Conservation (phyloP, 2,797 vertebrate species). For the Xenops minutus region DNA sequence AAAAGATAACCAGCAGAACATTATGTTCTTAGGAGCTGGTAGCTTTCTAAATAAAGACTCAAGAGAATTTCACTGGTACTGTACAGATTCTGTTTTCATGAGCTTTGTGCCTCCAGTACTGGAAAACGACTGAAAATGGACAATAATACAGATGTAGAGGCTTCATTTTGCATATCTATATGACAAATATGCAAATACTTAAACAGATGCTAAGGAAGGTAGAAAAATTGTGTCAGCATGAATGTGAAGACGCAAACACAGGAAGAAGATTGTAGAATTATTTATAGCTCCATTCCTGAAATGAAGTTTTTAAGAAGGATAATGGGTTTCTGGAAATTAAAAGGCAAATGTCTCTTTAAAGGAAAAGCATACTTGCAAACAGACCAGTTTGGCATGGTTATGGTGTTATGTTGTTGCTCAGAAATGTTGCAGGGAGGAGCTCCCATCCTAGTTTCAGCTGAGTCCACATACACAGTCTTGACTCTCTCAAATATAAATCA, state of each 20-base stretch:
- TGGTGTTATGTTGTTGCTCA: background rate
- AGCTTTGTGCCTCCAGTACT: background rate
- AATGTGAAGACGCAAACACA: background rate
- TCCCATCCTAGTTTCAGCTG: background rate
- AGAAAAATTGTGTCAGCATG: background rate
- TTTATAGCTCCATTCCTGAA: background rate
- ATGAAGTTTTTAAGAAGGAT: background rate
- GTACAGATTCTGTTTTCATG: background rate
- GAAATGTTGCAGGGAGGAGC: slow-evolving; percentile 5
- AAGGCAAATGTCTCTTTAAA: background rate
- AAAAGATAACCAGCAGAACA: background rate
- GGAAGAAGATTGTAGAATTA: rapidly evolving
- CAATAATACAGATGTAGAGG: background rate
- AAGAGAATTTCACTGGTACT: background rate
- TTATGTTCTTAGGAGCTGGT: background rate
- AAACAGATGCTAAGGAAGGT: background rate
- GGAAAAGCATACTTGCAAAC: background rate
- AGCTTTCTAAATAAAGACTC: background rate
- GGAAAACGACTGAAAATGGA: background rate
- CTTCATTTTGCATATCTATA: background rate
- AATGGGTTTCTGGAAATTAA: background rate
- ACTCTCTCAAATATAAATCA: background rate
- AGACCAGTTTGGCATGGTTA: background rate
- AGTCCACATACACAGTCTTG: background rate
- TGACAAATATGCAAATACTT: background rate